Evolutionary conservation across 2,797 vertebrate genomes (phyloP).

Genomic region (Helostoma temminkii): DNA sequence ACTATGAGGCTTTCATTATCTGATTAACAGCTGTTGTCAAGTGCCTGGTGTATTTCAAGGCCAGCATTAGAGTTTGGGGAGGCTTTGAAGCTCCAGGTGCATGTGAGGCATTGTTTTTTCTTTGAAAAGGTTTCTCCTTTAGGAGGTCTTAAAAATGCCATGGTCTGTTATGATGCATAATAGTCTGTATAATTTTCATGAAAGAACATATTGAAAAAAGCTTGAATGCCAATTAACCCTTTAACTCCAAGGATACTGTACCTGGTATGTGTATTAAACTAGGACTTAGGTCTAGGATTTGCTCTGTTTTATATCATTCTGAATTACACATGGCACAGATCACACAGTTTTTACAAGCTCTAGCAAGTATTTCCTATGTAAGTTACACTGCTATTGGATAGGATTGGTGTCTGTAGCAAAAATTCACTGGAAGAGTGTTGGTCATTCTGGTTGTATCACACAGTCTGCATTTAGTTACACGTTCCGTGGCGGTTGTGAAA

Average conservation of each 20-base stretch:
- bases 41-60: slow-evolving; percentile 79
- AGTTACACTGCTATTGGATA: slow-evolving; percentile 6
- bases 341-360: slow-evolving; percentile 8
- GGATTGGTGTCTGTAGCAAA: neutral
- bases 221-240: slow-evolving; percentile 28
- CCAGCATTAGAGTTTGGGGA: slow-evolving; percentile 66
- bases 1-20: slow-evolving; percentile 78
- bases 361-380: slow-evolving; percentile 2
- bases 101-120: slow-evolving; percentile 65
- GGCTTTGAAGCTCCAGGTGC: slow-evolving; percentile 81
- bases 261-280: slow-evolving; percentile 49
- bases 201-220: slow-evolving; percentile 27
- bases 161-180: slow-evolving; percentile 46
- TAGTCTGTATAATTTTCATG: slow-evolving; percentile 39
- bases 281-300: slow-evolving; percentile 9
- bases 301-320: slow-evolving; percentile 45
- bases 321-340: slow-evolving; percentile 23
- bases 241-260: slow-evolving; percentile 41
- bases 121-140: too few relatives aligned
- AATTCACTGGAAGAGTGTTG: slow-evolving; percentile 31
- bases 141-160: slow-evolving; percentile 65
- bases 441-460: slow-evolving; percentile 12
- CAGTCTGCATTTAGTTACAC: neutral
- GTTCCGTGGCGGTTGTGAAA: slow-evolving; percentile 40
- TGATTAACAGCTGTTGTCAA: slow-evolving; percentile 85